Evolutionary conservation across 2,113 vertebrate genomes (phyloP).

Genomic region (Bungarus multicinctus): DNA sequence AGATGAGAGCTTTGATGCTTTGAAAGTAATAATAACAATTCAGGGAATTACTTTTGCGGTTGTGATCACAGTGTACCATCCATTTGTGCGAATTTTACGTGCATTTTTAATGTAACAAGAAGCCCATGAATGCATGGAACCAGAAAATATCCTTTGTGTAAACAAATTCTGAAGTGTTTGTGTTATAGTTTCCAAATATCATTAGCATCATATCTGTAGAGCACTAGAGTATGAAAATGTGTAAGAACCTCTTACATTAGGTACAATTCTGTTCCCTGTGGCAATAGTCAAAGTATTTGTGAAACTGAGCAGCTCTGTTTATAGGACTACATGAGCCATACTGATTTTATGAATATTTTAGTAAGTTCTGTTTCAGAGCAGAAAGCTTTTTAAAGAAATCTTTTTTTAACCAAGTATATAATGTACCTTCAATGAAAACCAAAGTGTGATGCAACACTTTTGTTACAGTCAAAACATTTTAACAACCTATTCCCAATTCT

Average conservation of each 20-base stretch:
- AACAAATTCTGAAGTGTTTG: not conserved
- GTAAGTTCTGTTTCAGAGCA: not conserved
- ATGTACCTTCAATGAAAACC: not conserved
- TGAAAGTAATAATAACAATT: not conserved
- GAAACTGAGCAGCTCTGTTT: not conserved
- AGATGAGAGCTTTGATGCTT: not conserved
- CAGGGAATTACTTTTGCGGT: not conserved
- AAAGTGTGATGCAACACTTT: not conserved
- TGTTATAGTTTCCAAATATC: not conserved
- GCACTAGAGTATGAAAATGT: not conserved
- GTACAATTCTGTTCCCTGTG: not conserved
- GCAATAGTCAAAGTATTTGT: not conserved
- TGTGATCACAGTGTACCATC: not conserved
- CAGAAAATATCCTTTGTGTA: not conserved
- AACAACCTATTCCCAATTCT: not conserved
- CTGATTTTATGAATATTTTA: not conserved
- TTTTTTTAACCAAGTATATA: not conserved
- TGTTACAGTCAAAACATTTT: slow-evolving; percentile 9
- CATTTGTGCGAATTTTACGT: not conserved
- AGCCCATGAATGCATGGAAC: not conserved
- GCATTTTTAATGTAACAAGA: not conserved
- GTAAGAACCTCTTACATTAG: not conserved
- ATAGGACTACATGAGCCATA: not conserved
- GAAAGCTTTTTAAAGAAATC: not conserved
- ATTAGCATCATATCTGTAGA: not conserved